Evolutionary conservation across 2,797 vertebrate species (phyloP).

Genomic region (Nasua narica): DNA sequence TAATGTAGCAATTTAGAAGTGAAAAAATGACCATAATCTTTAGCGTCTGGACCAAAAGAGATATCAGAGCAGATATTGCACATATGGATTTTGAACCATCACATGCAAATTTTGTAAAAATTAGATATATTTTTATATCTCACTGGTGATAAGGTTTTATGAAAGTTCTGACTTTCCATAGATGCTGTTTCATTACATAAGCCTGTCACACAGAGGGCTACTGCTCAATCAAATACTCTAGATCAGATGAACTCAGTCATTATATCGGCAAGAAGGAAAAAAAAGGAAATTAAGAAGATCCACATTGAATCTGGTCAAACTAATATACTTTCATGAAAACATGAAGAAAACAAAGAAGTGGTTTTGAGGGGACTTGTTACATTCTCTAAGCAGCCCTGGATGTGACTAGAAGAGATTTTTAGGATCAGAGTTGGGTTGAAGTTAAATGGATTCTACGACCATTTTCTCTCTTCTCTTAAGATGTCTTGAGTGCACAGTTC

Average conservation of each 20-base stretch:
- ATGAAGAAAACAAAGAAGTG: not conserved
- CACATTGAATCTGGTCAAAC: not conserved
- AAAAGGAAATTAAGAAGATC: not conserved
- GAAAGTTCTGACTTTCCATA: not conserved
- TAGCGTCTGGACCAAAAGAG: not conserved
- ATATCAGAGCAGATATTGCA: not conserved
- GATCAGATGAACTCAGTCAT: not conserved
- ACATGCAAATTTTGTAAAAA: not conserved
- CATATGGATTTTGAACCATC: not conserved
- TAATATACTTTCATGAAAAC: not conserved
- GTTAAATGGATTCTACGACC: not conserved
- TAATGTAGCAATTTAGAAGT: not conserved
- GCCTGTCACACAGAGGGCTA: not conserved
- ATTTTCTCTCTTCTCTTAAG: constrained; percentile 15
- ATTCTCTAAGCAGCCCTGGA: not conserved
- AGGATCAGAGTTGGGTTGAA: not conserved
- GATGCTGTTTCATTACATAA: not conserved
- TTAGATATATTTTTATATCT: not conserved
- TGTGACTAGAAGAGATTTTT: not conserved
- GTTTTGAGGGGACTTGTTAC: not conserved
- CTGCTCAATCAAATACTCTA: not conserved
- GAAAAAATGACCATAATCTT: not conserved
- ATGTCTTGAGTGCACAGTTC: not conserved
- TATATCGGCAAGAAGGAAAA: not conserved
- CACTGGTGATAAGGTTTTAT: not conserved